These are phyloP conservation scores for Nycticorax nycticorax DNA, from an alignment of 2,113 vertebrate genomes.

Conservation along the genomic window DNA sequence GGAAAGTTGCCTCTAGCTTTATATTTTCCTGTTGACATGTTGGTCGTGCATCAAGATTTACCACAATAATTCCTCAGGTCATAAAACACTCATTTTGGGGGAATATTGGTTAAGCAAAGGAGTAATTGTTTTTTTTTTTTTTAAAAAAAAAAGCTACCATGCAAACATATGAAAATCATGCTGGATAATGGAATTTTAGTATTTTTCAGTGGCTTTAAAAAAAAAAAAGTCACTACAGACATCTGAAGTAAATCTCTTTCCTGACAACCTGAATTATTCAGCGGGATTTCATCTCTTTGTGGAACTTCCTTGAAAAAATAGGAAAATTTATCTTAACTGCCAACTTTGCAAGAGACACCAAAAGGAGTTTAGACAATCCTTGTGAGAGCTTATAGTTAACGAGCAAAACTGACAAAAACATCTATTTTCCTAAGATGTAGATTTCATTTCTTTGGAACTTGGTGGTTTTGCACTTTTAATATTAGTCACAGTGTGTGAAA, in stretches of 20 bases:
- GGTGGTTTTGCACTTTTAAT: not conserved
- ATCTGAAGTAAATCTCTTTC: not conserved
- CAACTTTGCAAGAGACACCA: not conserved
- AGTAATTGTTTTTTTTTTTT: not conserved
- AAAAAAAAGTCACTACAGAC: not conserved
- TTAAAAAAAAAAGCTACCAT: not conserved
- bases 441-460: slow-evolving; percentile 9
- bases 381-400: not conserved
- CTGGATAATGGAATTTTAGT: not conserved
- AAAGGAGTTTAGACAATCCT: not conserved
- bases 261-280: not conserved
- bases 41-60: not conserved
- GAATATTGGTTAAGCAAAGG: not conserved
- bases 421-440: not conserved
- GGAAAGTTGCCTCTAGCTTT: not conserved
- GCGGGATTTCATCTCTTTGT: not conserved
- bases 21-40: not conserved
- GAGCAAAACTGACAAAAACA: not conserved
- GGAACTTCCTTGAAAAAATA: not conserved
- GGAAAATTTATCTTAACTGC: not conserved
- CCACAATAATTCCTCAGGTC: not conserved
- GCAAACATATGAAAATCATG: not conserved
- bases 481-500: slow-evolving; percentile 2
- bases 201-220: not conserved
- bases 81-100: not conserved